Conservation (phyloP, 2,797 vertebrate species). For the Chiropotes sagulatus region DNA sequence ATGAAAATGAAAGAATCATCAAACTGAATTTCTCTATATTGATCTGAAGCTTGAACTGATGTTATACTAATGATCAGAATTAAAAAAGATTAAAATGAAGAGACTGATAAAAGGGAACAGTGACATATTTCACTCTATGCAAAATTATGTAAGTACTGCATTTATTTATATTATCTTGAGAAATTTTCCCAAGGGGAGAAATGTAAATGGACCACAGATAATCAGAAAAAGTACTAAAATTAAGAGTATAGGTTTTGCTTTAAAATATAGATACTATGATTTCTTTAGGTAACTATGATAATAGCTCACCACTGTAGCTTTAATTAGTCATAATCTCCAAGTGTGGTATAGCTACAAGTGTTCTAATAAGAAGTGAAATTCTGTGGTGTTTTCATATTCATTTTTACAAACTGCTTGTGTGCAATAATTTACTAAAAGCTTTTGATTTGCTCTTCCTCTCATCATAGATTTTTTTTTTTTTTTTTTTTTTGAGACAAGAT, state of each 20-base stretch:
- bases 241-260: background rate
- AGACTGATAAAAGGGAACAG: background rate
- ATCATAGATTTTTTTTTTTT: background rate
- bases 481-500: background rate
- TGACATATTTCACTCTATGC: background rate
- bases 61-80: background rate
- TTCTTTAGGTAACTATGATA: background rate
- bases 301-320: background rate
- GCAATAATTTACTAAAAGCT: background rate
- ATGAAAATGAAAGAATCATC: background rate
- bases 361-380: background rate
- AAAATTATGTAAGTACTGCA: background rate
- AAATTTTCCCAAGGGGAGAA: background rate
- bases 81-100: background rate
- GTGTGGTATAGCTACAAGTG: background rate
- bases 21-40: background rate
- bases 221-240: background rate
- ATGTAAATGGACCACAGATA: background rate
- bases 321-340: background rate
- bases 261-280: background rate
- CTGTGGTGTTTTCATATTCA: background rate
- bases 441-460: background rate
- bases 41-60: background rate
- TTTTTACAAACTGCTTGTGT: background rate
- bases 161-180: background rate